phyloP scores from a whole-genome alignment of 2,888 invertebrate species.

The Melinaea menophilus region DNA sequence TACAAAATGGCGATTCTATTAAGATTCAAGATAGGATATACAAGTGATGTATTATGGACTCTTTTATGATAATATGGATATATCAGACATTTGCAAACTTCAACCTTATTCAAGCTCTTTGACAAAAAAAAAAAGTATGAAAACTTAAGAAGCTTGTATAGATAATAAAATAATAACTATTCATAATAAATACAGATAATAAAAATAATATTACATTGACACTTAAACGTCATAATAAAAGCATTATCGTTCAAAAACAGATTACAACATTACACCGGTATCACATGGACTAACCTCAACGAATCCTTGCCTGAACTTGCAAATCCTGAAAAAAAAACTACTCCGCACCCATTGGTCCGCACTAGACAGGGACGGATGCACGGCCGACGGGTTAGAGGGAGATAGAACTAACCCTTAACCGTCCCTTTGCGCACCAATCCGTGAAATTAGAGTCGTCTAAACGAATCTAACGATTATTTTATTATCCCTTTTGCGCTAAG shows the following conservation, averaged over 20 bases:
- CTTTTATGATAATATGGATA: constrained; percentile 8
- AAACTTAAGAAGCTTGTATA: too few species aligned
- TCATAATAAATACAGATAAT: too few species aligned
- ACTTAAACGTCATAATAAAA: too few species aligned
- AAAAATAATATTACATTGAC: too few species aligned
- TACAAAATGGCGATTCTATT: constrained; percentile 26
- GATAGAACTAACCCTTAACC: constrained; percentile 52
- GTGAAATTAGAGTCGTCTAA: constrained; percentile 78
- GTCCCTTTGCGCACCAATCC: constrained; percentile 74
- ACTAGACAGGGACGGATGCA: constrained; percentile 43
- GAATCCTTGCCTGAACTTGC: constrained; percentile 47
- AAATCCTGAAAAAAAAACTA: constrained; percentile 63
- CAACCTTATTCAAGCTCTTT: too few species aligned
- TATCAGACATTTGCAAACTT: too few species aligned
- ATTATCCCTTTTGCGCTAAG: constrained; percentile 77
- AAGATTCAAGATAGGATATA: constrained; percentile 25
- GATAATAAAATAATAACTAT: too few species aligned
- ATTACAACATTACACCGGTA: background rate
- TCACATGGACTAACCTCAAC: constrained; percentile 12
- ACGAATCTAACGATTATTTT: constrained; percentile 79
- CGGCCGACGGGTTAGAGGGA: constrained; percentile 38
- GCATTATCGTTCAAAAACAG: too few species aligned
- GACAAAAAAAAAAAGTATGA: too few species aligned
- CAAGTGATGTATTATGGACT: constrained; percentile 19
- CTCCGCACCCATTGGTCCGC: constrained; percentile 58